Base-by-base conservation (phyloP, 2,797 vertebrate species). In the Champsocephalus esox region DNA sequence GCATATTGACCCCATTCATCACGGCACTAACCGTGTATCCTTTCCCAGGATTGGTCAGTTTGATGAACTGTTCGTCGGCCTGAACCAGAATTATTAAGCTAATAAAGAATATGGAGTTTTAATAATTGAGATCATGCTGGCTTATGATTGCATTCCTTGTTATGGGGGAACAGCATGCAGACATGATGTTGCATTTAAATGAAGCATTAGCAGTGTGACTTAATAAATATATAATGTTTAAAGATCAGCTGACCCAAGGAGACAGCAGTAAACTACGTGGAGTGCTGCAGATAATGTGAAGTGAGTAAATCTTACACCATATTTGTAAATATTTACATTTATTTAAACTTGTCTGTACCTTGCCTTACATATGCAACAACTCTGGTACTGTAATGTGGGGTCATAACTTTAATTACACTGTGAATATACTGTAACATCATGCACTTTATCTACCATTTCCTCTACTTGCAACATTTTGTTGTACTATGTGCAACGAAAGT, bases 1-100 rank as follows among this genome's bases (percentile, higher is more conserved):
- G 78, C 87, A 75, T 81, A 86, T 84, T 88, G 89, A 92, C 87
- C 89, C 85, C 83, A 91, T 93, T 90, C 84, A 91, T 92, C 89
- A 89, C 14, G 16, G 56, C 17, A 67, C 72, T 90, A 90, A 92
- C 92, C 21, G 57, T 7, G 62, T 86, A 91, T 86, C 84, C 81
- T 83, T 84, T 79, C 81, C 82, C 10, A 38, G 52, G 80, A 89
- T 81, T 38, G 74, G 88, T 86, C 87, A 86, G 66, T 85, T 75
- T 86, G 84, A 92, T 91, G 80, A 90, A 90, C 84, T 73, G 66
- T 83, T 86, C 65, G 55, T 56, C 70, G 87, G 73, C 58, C 82
- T 85, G 75, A 80, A 83, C 67, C 45, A 65, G 75, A 79, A 87
- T 73, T 81, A 89, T 88, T 81, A 77, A 78, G 83, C 87, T 77